A percentile compares a stretch with the other conserved stretches of the same genome.
These are phyloP conservation scores for Gobiocypris rarus DNA, from an alignment of 2,113 vertebrate genomes.

Conservation along the genomic window DNA sequence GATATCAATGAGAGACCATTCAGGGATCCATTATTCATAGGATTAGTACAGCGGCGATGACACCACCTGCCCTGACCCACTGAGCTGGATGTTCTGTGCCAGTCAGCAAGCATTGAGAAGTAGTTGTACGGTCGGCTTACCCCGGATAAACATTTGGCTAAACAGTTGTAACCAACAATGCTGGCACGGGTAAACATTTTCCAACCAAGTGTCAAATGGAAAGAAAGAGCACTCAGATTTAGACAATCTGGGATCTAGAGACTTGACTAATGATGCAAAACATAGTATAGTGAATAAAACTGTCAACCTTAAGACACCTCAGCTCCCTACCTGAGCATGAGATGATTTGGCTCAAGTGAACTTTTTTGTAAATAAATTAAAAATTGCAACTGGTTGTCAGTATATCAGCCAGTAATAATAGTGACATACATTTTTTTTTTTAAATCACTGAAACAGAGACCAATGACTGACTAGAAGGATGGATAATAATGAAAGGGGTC, in stretches of 20 bases:
- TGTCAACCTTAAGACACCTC: neutral
- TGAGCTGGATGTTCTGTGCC: conserved; percentile 19
- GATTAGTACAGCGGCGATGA: conserved; percentile 31
- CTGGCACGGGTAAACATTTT: neutral
- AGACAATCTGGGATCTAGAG: neutral
- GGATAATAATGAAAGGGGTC: no score
- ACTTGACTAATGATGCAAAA: neutral
- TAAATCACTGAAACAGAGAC: neutral
- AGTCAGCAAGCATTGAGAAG: conserved; percentile 13
- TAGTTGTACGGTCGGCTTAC: neutral
- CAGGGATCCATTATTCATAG: conserved; percentile 52
- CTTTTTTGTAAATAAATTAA: neutral
- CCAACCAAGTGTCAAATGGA: conserved; percentile 26
- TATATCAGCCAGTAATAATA: neutral
- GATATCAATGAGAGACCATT: conserved; percentile 50
- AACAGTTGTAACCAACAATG: conserved; percentile 26
- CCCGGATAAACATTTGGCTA: neutral
- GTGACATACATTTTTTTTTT: neutral
- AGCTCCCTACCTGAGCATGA: neutral
- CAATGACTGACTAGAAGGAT: no score
- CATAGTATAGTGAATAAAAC: neutral
- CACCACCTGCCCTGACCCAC: conserved; percentile 14
- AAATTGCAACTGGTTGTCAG: neutral
- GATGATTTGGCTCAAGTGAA: neutral
- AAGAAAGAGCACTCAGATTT: neutral